Evolutionary conservation across 2,113 vertebrate species (phyloP).

Genomic region (Corydoras sp.): DNA sequence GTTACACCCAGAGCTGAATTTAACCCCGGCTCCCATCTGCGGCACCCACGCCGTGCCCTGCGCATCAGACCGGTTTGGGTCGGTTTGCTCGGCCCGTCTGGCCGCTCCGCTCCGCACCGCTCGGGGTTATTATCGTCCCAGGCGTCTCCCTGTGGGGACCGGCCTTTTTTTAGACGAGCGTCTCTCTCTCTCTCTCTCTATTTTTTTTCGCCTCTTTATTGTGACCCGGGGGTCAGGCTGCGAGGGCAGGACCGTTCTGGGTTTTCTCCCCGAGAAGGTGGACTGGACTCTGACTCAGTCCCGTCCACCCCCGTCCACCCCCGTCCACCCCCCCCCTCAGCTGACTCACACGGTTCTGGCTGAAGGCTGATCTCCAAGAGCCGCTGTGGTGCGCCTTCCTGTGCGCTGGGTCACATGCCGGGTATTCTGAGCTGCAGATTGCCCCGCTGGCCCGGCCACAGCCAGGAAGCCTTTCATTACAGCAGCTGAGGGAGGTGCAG

Average conservation of each 20-base stretch:
- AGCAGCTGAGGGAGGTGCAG: constrained; percentile 33
- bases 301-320: too few relatives aligned
- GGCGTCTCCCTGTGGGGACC: constrained; percentile 46
- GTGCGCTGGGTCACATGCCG: constrained; percentile 29
- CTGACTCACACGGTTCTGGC: constrained; percentile 17
- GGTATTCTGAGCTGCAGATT: constrained; percentile 45
- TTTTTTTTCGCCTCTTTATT: constrained; percentile 22
- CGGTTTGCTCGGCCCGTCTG: constrained; percentile 34
- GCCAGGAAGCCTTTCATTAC: constrained; percentile 47
- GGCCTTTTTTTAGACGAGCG: constrained; percentile 31
- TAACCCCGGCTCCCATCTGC: constrained; percentile 46
- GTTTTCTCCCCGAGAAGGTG: too few relatives aligned
- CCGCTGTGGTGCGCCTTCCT: constrained; percentile 36
- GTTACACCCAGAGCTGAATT: constrained; percentile 51
- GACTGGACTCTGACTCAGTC: background rate
- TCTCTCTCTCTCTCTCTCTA: background rate
- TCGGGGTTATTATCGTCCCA: constrained; percentile 46
- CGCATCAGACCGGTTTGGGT: constrained; percentile 42
- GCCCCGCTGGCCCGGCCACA: constrained; percentile 39
- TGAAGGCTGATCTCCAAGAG: constrained; percentile 18
- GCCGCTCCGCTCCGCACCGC: constrained; percentile 34
- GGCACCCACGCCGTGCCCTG: constrained; percentile 38
- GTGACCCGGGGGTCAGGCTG: constrained; percentile 33
- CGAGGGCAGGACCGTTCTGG: background rate
- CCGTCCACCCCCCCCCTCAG: background rate